Evolutionary conservation across 1,140 invertebrate species (phyloP).

Genomic region (Cheumatopsyche charites): DNA sequence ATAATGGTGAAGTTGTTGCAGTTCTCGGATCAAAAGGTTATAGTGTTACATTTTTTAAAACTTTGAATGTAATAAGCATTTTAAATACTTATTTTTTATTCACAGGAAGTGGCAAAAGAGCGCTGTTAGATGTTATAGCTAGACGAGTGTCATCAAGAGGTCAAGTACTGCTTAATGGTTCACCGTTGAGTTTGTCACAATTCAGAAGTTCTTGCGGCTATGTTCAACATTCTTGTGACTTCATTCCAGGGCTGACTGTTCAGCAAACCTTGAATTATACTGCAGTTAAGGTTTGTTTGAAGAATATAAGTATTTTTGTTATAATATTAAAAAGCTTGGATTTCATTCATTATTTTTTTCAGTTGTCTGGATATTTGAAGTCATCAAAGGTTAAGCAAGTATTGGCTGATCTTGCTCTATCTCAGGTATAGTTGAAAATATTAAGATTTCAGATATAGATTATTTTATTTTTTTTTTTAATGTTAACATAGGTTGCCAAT

Average conservation of each 20-base stretch:
- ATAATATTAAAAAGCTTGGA: not conserved
- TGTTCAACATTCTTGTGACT: slow-evolving; percentile 80
- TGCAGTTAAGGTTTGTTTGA: slow-evolving; percentile 62
- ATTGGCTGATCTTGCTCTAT: slow-evolving; percentile 86
- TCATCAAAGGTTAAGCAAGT: slow-evolving; percentile 82
- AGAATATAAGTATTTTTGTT: not conserved
- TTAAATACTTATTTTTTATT: slow-evolving; percentile 8
- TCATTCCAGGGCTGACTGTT: slow-evolving; percentile 84
- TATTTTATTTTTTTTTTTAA: not conserved
- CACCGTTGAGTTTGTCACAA: slow-evolving; percentile 76
- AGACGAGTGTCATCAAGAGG: slow-evolving; percentile 80
- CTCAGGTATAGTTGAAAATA: slow-evolving; percentile 62
- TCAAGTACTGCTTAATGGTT: slow-evolving; percentile 84
- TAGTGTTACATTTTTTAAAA: not conserved
- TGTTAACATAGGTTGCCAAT: slow-evolving; percentile 68
- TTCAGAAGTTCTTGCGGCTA: slow-evolving; percentile 86
- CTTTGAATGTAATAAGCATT: too few relatives aligned
- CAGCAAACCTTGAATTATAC: slow-evolving; percentile 84
- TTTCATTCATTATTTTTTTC: slow-evolving; percentile 46
- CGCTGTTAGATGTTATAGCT: slow-evolving; percentile 88
- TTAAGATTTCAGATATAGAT: not conserved
- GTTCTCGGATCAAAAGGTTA: slow-evolving; percentile 89
- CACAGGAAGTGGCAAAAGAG: slow-evolving; percentile 85
- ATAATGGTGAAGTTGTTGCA: slow-evolving; percentile 89
- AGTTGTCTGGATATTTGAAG: slow-evolving; percentile 74